These are phyloP conservation scores for Sceloporus undulatus DNA, from an alignment of 2,113 vertebrate species.

Conservation along the genomic window DNA sequence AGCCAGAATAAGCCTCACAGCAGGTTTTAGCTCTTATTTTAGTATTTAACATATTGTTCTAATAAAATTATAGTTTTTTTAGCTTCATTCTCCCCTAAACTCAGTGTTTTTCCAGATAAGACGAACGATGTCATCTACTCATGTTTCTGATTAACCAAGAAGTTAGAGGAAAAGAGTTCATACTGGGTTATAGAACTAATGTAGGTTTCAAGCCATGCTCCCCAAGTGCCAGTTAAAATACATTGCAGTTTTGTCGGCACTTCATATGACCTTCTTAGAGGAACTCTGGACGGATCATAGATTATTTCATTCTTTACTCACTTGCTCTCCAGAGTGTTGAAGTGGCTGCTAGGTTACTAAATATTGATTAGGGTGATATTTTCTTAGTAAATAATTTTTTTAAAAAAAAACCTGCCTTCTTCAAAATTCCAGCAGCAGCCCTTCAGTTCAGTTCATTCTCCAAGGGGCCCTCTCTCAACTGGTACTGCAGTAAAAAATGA, in stretches of 20 bases:
- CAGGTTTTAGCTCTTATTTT: too few relatives aligned
- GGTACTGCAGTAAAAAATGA: conserved; percentile 7
- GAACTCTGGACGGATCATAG: not conserved
- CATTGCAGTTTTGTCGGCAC: not conserved
- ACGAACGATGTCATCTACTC: not conserved
- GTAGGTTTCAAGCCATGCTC: not conserved
- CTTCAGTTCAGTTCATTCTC: conserved; percentile 4
- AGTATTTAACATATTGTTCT: too few relatives aligned
- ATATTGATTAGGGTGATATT: conserved; percentile 16
- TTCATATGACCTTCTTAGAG: conserved; percentile 17
- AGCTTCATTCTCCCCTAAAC: too few relatives aligned
- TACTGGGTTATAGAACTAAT: not conserved
- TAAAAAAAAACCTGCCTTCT: not conserved
- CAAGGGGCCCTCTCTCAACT: not conserved
- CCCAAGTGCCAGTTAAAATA: not conserved
- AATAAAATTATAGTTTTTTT: too few relatives aligned
- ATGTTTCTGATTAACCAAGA: not conserved
- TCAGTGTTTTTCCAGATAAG: too few relatives aligned
- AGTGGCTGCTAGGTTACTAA: conserved; percentile 32
- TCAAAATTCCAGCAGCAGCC: not conserved
- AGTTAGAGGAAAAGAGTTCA: not conserved
- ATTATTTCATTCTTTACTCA: conserved; percentile 3
- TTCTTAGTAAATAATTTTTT: not conserved
- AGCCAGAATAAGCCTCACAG: too few relatives aligned
- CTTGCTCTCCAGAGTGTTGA: not conserved